Percentiles rank a stretch among this genome's conserved stretches.
These are phyloP conservation scores for Selene dorsalis DNA, from an alignment of 2,797 vertebrate genomes.

Conservation along the genomic window DNA sequence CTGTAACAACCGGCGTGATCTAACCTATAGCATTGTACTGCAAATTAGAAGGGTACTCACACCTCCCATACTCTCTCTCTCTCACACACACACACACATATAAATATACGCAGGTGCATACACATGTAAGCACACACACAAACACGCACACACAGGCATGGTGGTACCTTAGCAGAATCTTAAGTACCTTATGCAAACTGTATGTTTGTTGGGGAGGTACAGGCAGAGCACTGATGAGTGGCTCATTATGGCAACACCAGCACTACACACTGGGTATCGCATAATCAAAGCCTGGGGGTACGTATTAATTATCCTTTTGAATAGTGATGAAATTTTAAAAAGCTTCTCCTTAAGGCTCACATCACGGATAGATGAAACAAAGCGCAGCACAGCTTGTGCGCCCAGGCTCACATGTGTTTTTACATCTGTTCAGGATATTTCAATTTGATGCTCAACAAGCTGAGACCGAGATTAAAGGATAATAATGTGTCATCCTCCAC, in stretches of 20 bases:
- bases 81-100: conserved; percentile 37
- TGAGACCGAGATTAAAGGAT: conserved; percentile 94
- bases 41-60: conserved; percentile 89
- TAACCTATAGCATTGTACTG: conserved; percentile 87
- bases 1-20: conserved; percentile 86
- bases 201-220: conserved; percentile 89
- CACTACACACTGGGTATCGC: conserved; percentile 92
- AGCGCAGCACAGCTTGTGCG: conserved; percentile 93
- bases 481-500: conserved; percentile 87
- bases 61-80: conserved; percentile 54
- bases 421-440: conserved; percentile 99
- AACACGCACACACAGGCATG: conserved; percentile 33
- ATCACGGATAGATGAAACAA: conserved; percentile 99
- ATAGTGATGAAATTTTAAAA: conserved; percentile 99
- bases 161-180: conserved; percentile 88
- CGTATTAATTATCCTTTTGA: conserved; percentile 99
- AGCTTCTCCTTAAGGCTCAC: conserved; percentile 97
- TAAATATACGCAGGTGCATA: conserved; percentile 50
- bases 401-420: conserved; percentile 96
- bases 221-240: conserved; percentile 92
- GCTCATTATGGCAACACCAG: conserved; percentile 97
- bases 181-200: conserved; percentile 94
- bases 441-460: conserved; percentile 97
- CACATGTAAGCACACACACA: conserved; percentile 31
- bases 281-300: conserved; percentile 99